phyloP scores from a whole-genome alignment of 2,797 vertebrate genomes.

The Pampus argenteus region DNA sequence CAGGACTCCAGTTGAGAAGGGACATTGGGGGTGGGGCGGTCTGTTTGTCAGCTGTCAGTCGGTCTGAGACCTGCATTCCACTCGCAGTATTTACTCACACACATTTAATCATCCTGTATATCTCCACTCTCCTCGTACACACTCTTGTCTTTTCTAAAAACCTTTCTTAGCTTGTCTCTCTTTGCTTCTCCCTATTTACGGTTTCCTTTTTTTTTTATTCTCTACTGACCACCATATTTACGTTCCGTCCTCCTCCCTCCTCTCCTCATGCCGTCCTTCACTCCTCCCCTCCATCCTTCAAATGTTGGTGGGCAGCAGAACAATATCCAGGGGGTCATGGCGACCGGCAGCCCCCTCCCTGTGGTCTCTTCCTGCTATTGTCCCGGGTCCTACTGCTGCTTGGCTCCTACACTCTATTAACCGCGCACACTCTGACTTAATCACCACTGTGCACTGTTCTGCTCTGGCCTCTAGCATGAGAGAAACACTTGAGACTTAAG shows the following conservation, averaged over 20 bases:
- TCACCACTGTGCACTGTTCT: conserved; percentile 38
- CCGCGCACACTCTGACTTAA: conserved; percentile 57
- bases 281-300: conserved; percentile 74
- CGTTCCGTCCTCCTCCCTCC: conserved; percentile 31
- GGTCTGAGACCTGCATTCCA: conserved; percentile 16
- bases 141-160: conserved; percentile 14
- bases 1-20: conserved; percentile 72
- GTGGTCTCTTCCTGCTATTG: conserved; percentile 97
- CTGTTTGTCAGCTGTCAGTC: conserved; percentile 62
- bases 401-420: conserved; percentile 72
- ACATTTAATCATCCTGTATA: conserved; percentile 2
- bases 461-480: conserved; percentile 38
- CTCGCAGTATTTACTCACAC: conserved; percentile 17
- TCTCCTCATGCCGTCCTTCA: conserved; percentile 52
- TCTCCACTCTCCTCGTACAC: conserved; percentile 14
- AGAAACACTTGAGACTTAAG: conserved; percentile 41
- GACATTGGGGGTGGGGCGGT: conserved; percentile 44
- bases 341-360: conserved; percentile 87
- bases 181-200: conserved; percentile 79
- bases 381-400: conserved; percentile 73
- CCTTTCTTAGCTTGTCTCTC: conserved; percentile 28
- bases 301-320: conserved; percentile 82
- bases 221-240: conserved; percentile 41
- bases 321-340: conserved; percentile 93
- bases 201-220: conserved; percentile 79